These are phyloP conservation scores for Tapirus indicus DNA, from an alignment of 2,797 vertebrate genomes.

Conservation along the genomic window DNA sequence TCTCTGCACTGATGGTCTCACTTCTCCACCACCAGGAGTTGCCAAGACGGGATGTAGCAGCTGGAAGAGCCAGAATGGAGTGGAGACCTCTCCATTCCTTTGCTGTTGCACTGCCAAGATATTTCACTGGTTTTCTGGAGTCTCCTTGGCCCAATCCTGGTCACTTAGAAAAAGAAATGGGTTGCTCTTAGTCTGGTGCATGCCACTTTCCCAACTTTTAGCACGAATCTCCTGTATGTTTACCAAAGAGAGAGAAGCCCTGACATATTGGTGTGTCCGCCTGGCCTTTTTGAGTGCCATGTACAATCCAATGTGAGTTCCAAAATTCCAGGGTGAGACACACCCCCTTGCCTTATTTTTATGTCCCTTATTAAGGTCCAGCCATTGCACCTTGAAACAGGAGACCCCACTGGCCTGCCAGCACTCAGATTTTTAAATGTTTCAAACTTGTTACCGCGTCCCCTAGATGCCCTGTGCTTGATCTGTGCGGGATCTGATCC, in stretches of 20 bases:
- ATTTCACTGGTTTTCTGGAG: rapidly evolving
- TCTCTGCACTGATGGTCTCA: rapidly evolving
- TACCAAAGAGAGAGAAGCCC: neutral
- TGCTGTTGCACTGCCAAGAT: rapidly evolving
- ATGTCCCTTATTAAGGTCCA: neutral
- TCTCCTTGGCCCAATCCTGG: too few species aligned
- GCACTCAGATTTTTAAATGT: neutral
- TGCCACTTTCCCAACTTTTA: neutral
- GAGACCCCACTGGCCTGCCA: neutral
- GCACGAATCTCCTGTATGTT: rapidly evolving
- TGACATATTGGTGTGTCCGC: rapidly evolving
- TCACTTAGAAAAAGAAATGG: neutral
- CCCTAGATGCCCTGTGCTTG: neutral
- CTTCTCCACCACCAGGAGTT: neutral
- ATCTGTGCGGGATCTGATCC: conserved; percentile 45
- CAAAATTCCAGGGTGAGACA: neutral
- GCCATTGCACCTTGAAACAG: neutral
- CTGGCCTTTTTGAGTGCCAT: neutral
- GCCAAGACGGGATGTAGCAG: rapidly evolving
- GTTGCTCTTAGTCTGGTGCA: rapidly evolving
- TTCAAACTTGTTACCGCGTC: neutral
- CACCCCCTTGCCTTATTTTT: neutral
- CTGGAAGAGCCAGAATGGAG: rapidly evolving
- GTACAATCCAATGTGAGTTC: neutral
- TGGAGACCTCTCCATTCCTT: rapidly evolving